Evolutionary conservation across 2,113 vertebrate species (phyloP).

Genomic region (Boulengeromyrus knoepffleri): DNA sequence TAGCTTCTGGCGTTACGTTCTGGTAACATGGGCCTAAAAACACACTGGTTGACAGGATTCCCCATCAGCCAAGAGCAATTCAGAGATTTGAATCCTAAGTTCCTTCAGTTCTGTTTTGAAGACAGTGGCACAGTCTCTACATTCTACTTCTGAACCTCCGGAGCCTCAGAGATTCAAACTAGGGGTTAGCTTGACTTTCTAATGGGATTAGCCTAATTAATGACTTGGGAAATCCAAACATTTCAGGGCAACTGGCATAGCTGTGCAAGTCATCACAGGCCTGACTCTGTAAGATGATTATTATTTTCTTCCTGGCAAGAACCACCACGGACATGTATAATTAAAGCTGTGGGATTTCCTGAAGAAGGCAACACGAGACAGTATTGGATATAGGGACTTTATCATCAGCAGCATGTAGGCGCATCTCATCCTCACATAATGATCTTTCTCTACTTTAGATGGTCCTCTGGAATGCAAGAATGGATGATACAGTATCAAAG

Average conservation of each 20-base stretch:
- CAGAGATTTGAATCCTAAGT: background rate
- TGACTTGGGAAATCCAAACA: conserved; percentile 3
- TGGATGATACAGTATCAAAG: background rate
- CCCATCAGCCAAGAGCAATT: background rate
- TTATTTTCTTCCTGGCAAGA: background rate
- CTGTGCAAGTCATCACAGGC: background rate
- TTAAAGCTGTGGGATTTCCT: background rate
- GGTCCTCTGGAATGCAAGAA: background rate
- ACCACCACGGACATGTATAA: background rate
- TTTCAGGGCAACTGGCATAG: background rate
- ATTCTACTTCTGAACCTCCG: background rate
- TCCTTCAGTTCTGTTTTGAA: background rate
- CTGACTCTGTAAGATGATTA: background rate
- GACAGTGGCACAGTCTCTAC: background rate
- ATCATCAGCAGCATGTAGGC: background rate
- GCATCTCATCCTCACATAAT: background rate
- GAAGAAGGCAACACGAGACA: background rate
- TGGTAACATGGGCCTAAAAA: background rate
- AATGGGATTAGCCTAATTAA: conserved; percentile 5
- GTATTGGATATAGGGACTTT: background rate
- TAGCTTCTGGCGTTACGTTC: background rate
- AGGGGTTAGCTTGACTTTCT: background rate
- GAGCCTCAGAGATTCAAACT: background rate
- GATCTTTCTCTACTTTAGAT: background rate
- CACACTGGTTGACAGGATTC: background rate